Evolutionary conservation across 2,888 invertebrate species (phyloP).

Genomic region (Melanargia galathea): DNA sequence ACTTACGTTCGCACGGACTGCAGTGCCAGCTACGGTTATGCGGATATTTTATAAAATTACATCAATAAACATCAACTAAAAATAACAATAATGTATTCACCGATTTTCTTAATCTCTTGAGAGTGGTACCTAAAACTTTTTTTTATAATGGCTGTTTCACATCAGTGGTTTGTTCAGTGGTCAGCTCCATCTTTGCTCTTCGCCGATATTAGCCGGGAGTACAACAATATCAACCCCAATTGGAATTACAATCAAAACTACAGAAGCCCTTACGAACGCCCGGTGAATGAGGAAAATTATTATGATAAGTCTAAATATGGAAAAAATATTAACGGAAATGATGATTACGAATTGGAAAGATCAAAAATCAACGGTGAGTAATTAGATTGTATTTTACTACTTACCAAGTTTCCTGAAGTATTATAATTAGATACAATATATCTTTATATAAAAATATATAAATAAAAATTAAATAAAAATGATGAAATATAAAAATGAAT

Average conservation of each 20-base stretch:
- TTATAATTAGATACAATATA: too few relatives aligned
- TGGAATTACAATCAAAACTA: conserved; percentile 46
- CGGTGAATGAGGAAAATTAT: conserved; percentile 17
- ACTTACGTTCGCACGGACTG: conserved; percentile 30
- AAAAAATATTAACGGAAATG: neutral
- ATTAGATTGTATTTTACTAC: neutral
- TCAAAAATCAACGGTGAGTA: conserved; percentile 28
- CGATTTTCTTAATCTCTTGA: neutral
- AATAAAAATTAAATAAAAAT: too few relatives aligned
- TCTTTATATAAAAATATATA: too few relatives aligned
- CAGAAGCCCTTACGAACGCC: conserved; percentile 20
- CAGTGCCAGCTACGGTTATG: conserved; percentile 8
- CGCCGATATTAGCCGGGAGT: conserved; percentile 63
- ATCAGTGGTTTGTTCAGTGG: conserved; percentile 80
- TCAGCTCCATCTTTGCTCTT: conserved; percentile 64
- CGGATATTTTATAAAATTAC: conserved; percentile 3
- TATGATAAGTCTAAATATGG: conserved; percentile 16
- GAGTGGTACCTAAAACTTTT: conserved; percentile 14
- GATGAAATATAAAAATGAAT: too few relatives aligned
- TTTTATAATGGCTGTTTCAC: conserved; percentile 68
- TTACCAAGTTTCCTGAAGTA: too few relatives aligned
- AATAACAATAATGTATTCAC: neutral
- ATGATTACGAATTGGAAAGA: conserved; percentile 22
- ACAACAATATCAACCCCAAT: conserved; percentile 56
- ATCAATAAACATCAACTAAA: neutral